Base-by-base conservation (phyloP, 2,888 invertebrate genomes). In the Gastracanthus pulcherrimus region DNA sequence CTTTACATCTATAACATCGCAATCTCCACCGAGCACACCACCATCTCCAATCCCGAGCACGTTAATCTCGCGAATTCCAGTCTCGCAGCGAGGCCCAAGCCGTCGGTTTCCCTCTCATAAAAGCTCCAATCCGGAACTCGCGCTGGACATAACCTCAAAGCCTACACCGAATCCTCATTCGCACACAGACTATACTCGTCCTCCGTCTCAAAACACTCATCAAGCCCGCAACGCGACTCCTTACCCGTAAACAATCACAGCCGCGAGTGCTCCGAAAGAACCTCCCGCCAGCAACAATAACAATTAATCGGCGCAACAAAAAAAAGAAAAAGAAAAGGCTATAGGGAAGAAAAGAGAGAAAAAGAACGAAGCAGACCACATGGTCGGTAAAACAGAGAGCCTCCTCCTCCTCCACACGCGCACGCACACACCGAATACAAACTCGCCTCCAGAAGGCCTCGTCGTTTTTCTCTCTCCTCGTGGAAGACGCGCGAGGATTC, bases 361-460 rank as follows among this genome's bases (percentile, higher is more conserved):
- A 11, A 31, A 67, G 55, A 29, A 51, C n/a, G 38, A 16, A 16
- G 75, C 29, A 11, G n/a, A 19, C 36, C 66, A 64, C 66, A 55
- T 64, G 79, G 76, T 64, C 69, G 41, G 76, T 69, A 76, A 79
- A 82, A 79, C 64, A 76, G 69, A 67, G 51, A 13, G 26, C n/a
- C n/a, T n/a, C n/a, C n/a, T n/a, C n/a, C n/a, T n/a, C n/a, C n/a
- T n/a, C n/a, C n/a, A n/a, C n/a, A n/a, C n/a, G 13, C 19, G 48
- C 16, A 45, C 45, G 41, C 58, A 71, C 34, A 77, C 34, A 26
- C 48, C 29, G 51, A 5, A 36, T 64, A 19, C 64, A 41, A 31
- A 80, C n/a, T 69, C 55, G 55, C 55, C 26, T n/a, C n/a, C n/a
- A n/a, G n/a, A n/a, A n/a, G 64, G 29, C 34, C 34, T 60, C 60